A percentile compares a stretch with the other conserved stretches of the same genome.
phyloP scores from a whole-genome alignment of 1,140 invertebrate genomes.

The Hyposmocoma kahamanoa region DNA sequence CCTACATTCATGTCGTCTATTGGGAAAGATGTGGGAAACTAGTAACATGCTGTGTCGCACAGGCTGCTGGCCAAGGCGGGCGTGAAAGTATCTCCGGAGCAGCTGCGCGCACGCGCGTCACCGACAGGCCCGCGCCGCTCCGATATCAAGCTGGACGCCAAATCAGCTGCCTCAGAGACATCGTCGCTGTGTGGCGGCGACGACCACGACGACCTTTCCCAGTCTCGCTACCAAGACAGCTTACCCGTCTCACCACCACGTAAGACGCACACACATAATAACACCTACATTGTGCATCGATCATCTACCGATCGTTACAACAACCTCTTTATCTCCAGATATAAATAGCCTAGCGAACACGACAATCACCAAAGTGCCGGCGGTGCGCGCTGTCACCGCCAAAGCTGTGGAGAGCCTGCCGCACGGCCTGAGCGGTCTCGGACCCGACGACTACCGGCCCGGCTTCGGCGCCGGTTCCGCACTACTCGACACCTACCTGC shows the following conservation, averaged over 20 bases:
- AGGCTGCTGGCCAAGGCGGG: conserved; percentile 89
- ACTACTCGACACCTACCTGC: conserved; percentile 87
- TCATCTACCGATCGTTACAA: not conserved
- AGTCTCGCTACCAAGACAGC: conserved; percentile 61
- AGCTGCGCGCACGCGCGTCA: conserved; percentile 85
- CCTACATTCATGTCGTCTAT: too few relatives aligned
- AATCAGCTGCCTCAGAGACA: conserved; percentile 79
- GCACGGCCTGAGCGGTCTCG: conserved; percentile 41
- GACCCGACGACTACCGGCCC: conserved; percentile 66
- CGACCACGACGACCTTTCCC: conserved; percentile 87
- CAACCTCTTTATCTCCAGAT: conserved; percentile 45
- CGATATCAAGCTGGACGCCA: conserved; percentile 84
- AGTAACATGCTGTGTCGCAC: too few relatives aligned
- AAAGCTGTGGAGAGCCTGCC: conserved; percentile 76
- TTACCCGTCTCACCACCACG: conserved; percentile 72
- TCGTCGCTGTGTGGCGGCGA: conserved; percentile 83
- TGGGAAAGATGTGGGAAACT: too few relatives aligned
- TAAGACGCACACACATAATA: too few relatives aligned
- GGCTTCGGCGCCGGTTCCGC: conserved; percentile 80
- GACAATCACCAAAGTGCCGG: conserved; percentile 74
- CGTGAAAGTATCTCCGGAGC: conserved; percentile 88
- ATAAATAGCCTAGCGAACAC: conserved; percentile 75
- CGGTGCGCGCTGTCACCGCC: conserved; percentile 75
- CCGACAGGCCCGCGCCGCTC: conserved; percentile 87
- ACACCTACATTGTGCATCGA: not conserved